Percentiles rank a stretch among this genome's conserved stretches.
Evolutionary conservation across 2,797 vertebrate genomes (phyloP).

Genomic region (Dipus sagitta): DNA sequence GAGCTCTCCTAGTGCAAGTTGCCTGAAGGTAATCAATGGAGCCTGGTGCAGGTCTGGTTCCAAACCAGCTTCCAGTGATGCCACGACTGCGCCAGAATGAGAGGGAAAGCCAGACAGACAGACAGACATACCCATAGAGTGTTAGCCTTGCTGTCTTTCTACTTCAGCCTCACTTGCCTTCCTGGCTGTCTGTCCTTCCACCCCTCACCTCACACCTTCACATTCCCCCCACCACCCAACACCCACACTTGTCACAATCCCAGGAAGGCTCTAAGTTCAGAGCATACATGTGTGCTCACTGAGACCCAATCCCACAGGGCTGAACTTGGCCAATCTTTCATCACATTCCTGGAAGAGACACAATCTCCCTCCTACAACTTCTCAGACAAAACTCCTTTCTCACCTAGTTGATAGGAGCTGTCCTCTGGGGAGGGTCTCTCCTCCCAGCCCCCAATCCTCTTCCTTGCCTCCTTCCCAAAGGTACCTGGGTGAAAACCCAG

Average conservation of each 20-base stretch:
- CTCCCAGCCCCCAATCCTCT: too few species aligned
- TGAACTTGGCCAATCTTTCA: conserved; percentile 74
- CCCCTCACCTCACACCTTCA: conserved; percentile 64
- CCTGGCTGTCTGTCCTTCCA: conserved; percentile 59
- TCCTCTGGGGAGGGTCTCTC: too few species aligned
- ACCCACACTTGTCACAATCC: conserved; percentile 63
- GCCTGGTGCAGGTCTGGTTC: neutral
- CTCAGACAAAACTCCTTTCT: too few species aligned
- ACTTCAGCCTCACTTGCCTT: conserved; percentile 61
- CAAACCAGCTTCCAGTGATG: neutral
- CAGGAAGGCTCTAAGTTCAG: conserved; percentile 46
- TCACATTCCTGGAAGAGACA: too few species aligned
- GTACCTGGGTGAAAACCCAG: too few species aligned
- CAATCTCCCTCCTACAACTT: too few species aligned
- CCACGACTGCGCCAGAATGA: conserved; percentile 79
- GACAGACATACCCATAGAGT: conserved; percentile 72
- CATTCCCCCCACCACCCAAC: conserved; percentile 36
- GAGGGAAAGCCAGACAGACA: conserved; percentile 82
- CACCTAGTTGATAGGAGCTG: too few species aligned
- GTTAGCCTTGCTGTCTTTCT: conserved; percentile 69
- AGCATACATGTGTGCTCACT: conserved; percentile 40
- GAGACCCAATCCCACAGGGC: conserved; percentile 55
- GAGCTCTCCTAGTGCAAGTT: too few species aligned
- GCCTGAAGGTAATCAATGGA: too few species aligned
- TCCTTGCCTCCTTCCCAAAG: too few species aligned